Evolutionary conservation across 1,140 invertebrate species (phyloP).

Genomic region (Pseudoatta argentina): DNA sequence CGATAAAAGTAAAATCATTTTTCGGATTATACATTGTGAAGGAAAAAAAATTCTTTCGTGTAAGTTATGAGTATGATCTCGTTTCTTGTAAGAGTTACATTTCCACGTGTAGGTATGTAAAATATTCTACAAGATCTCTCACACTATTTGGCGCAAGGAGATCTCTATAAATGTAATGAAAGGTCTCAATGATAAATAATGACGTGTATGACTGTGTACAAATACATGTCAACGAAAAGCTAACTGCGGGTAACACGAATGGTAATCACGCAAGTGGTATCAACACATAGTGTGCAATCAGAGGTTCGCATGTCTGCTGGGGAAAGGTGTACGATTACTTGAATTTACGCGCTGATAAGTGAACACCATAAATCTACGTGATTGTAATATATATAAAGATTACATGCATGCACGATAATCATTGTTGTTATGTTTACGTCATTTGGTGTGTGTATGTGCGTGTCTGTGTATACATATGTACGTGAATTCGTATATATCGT

Average conservation of each 20-base stretch:
- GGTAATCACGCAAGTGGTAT: slow-evolving; percentile 47
- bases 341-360: slow-evolving; percentile 32
- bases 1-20: neutral
- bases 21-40: neutral
- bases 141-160: neutral
- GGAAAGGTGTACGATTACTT: slow-evolving; percentile 36
- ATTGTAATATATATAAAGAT: slow-evolving; percentile 1
- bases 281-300: slow-evolving; percentile 57
- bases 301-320: neutral
- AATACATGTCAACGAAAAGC: slow-evolving; percentile 42
- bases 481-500: slow-evolving; percentile 34
- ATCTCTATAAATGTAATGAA: slow-evolving; percentile 40
- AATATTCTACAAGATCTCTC: slow-evolving; percentile 3
- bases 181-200: slow-evolving; percentile 18
- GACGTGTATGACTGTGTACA: slow-evolving; percentile 29
- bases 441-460: neutral
- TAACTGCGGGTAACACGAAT: slow-evolving; percentile 48
- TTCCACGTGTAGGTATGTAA: slow-evolving; percentile 30
- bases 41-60: neutral
- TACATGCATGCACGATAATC: slow-evolving; percentile 55
- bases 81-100: neutral
- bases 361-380: slow-evolving; percentile 21
- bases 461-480: slow-evolving; percentile 49
- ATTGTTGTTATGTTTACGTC: neutral
- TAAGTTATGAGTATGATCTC: neutral